phyloP scores from a whole-genome alignment of 2,113 vertebrate genomes.

The Ramphastos sulfuratus region DNA sequence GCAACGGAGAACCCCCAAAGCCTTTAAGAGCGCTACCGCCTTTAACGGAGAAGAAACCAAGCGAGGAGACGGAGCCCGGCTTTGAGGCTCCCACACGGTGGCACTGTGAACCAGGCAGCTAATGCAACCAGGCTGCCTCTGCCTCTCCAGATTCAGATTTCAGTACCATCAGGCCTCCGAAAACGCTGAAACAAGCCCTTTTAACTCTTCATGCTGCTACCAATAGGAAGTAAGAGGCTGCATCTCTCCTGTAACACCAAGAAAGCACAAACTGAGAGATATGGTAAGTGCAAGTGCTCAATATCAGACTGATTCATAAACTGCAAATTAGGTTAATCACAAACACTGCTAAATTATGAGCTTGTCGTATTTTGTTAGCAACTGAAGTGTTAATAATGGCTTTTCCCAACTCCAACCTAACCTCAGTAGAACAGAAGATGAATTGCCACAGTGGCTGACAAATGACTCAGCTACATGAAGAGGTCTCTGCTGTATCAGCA shows the following conservation, averaged over 20 bases:
- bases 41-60: not conserved
- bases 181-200: fast-evolving
- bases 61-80: not conserved
- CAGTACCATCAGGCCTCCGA: not conserved
- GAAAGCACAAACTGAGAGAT: fast-evolving
- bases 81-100: slow-evolving; percentile 58
- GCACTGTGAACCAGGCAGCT: slow-evolving; percentile 49
- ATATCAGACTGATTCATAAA: not conserved
- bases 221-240: fast-evolving
- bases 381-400: not conserved
- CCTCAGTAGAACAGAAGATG: not conserved
- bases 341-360: not conserved
- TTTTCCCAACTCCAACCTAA: not conserved
- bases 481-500: not conserved
- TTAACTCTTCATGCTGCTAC: fast-evolving
- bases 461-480: not conserved
- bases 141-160: not conserved
- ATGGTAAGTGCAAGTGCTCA: not conserved
- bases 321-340: not conserved
- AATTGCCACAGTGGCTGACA: not conserved
- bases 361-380: not conserved
- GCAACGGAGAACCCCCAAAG: not conserved
- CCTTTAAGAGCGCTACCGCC: not conserved
- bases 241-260: not conserved
- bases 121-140: not conserved